Percentiles rank a stretch among this genome's conserved stretches.
Evolutionary conservation across 2,888 invertebrate genomes (phyloP).

Genomic region (Blastobasis lacticolella): DNA sequence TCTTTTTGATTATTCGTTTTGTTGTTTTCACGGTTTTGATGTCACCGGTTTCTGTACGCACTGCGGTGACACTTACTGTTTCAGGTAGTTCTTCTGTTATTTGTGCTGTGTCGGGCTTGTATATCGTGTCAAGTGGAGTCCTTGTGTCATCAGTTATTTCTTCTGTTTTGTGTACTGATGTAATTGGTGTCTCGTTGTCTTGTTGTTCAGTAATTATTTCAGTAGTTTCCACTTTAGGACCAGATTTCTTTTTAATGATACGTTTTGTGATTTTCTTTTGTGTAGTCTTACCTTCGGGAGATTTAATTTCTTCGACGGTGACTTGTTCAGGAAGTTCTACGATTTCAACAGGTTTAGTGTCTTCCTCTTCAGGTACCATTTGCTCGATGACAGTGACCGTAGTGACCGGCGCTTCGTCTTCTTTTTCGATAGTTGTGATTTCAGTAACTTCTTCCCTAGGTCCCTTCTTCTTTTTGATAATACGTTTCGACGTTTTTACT

Average conservation of each 20-base stretch:
- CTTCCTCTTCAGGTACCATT: constrained; percentile 31
- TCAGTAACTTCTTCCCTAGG: constrained; percentile 47
- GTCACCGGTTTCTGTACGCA: constrained; percentile 15
- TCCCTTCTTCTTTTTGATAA: constrained; percentile 33
- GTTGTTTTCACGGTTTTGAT: constrained; percentile 14
- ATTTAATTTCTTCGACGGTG: constrained; percentile 11
- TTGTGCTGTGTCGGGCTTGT: constrained; percentile 23
- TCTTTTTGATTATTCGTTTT: constrained; percentile 33
- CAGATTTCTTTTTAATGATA: constrained; percentile 50
- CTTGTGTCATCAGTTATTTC: constrained; percentile 19
- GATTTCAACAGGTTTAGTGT: constrained; percentile 15
- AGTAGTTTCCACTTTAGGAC: constrained; percentile 50
- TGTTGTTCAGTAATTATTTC: constrained; percentile 49
- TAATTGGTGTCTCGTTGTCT: constrained; percentile 15
- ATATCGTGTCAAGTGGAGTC: constrained; percentile 14
- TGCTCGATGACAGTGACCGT: constrained; percentile 42
- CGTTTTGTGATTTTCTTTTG: constrained; percentile 18
- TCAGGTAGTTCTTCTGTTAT: constrained; percentile 27
- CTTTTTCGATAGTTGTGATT: constrained; percentile 48
- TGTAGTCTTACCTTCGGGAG: constrained; percentile 13
- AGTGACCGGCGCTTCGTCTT: constrained; percentile 35
- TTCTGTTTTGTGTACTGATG: constrained; percentile 15
- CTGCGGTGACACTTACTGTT: constrained; percentile 13
- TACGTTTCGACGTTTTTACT: constrained; percentile 17
- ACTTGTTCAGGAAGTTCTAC: constrained; percentile 19